Evolutionary conservation across 2,113 vertebrate genomes (phyloP).

Genomic region (Notarius lentiginosus): DNA sequence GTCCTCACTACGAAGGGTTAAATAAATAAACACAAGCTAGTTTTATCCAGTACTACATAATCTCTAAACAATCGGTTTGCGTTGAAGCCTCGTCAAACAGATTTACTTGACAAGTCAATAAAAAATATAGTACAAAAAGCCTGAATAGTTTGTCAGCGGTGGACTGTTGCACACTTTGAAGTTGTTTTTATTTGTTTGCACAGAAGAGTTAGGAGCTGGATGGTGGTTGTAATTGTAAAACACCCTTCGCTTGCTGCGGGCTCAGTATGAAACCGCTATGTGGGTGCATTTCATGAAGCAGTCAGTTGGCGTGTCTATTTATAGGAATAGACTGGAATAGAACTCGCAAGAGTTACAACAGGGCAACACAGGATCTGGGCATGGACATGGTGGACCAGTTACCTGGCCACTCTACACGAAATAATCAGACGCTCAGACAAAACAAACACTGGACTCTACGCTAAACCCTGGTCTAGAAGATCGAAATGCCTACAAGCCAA

Average conservation of each 20-base stretch:
- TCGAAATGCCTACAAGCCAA: conserved; percentile 82
- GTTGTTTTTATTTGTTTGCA: not conserved
- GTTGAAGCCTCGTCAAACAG: not conserved
- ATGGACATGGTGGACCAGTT: conserved; percentile 41
- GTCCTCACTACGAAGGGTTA: not conserved
- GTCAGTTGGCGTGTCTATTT: conserved; percentile 52
- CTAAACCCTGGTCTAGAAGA: conserved; percentile 4
- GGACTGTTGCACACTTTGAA: not conserved
- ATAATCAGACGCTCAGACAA: conserved; percentile 11
- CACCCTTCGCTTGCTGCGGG: not conserved
- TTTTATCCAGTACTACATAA: not conserved
- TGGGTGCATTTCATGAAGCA: conserved; percentile 48
- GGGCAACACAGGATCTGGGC: conserved; percentile 43
- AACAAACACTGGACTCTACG: not conserved
- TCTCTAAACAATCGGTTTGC: not conserved
- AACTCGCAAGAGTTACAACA: conserved; percentile 48
- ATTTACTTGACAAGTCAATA: not conserved
- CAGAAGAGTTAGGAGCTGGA: not conserved
- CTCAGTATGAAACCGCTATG: conserved; percentile 24
- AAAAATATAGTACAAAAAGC: not conserved
- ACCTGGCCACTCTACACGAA: conserved; percentile 5
- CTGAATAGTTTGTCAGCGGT: not conserved
- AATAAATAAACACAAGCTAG: not conserved
- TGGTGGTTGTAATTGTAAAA: not conserved
- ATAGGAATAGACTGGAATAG: conserved; percentile 52